Base-by-base conservation (phyloP, 2,888 invertebrate genomes). In the Phengaris arion region DNA sequence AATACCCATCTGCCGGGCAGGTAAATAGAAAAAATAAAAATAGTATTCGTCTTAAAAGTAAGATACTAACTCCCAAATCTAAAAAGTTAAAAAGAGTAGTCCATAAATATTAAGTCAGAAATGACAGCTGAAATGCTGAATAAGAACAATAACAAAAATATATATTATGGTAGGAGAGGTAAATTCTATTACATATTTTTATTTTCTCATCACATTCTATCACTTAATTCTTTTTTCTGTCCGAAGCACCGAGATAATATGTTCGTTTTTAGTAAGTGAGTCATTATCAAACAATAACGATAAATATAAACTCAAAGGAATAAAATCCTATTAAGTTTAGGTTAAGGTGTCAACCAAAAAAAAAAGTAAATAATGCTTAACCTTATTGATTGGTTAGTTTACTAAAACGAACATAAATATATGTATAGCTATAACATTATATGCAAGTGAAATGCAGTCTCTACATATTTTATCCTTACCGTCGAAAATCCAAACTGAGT, bases 1-100 rank as follows among this genome's bases (percentile, higher is more conserved):
- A 6, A 5, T 64, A 64, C 64, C 35, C 64, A 64, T 64, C 12
- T 35, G 64, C 12, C 12, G 64, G 6, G 10, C 2, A 35, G 12
- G 22, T 64, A 35, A 64, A 45, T 64, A 22, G 22, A 10, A 64
- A 64, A 64, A 64, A 35, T 64, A 45, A 64, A 52, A 64, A 59
- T 64, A 64, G 64, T 64, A 9, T 22, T 64, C 22, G 35, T 64
- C 64, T 64, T 45, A 64, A 64, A 64, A 52, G 52, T 52, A 52
- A 52, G 52, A 48, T 48, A 35, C 15, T 9, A 64, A 35, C 48
- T 48, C 35, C 6, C 12, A 35, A 64, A 45, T 64, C 64, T 64
- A 64, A 64, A 22, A 35, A 64, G 35, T 64, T 64, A 45, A 35
- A 64, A 35, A 64, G 35, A 35, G 35, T 64, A 13, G 64, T 35